Evolutionary conservation across 1,140 invertebrate genomes (phyloP).

Genomic region (Centruroides vittatus): DNA sequence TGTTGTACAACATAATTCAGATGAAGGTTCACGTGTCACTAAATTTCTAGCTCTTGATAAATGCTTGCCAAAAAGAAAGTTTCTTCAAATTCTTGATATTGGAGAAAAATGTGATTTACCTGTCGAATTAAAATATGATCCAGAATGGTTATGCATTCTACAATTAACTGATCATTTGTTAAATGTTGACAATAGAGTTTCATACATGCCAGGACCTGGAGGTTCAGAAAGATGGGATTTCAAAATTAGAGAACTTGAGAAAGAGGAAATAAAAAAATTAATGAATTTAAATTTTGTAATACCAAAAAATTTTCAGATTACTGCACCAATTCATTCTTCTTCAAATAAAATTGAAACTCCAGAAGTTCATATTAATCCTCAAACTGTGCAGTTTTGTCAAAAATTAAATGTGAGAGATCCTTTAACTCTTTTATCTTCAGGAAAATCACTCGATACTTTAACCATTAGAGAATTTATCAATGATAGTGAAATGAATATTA

Average conservation of each 20-base stretch:
- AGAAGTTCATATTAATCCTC: slow-evolving; percentile 51
- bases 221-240: slow-evolving; percentile 55
- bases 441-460: neutral
- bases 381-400: slow-evolving; percentile 67
- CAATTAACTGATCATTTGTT: slow-evolving; percentile 76
- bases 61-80: slow-evolving; percentile 73
- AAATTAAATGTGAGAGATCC: slow-evolving; percentile 64
- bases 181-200: slow-evolving; percentile 46
- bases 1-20: slow-evolving; percentile 49
- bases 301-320: slow-evolving; percentile 61
- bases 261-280: slow-evolving; percentile 42
- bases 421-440: neutral
- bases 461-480: slow-evolving; percentile 2
- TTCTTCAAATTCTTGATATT: slow-evolving; percentile 47
- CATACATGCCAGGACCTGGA: slow-evolving; percentile 65
- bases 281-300: slow-evolving; percentile 50
- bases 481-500: neutral
- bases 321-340: slow-evolving; percentile 37
- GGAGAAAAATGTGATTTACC: slow-evolving; percentile 14
- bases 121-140: slow-evolving; percentile 59
- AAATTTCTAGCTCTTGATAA: slow-evolving; percentile 94
- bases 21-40: slow-evolving; percentile 35
- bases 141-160: slow-evolving; percentile 86
- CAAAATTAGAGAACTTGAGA: slow-evolving; percentile 57
- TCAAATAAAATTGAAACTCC: slow-evolving; percentile 25